A percentile compares a stretch with the other conserved stretches of the same genome.
phyloP scores from a whole-genome alignment of 2,888 invertebrate species.

The Spilosoma lubricipeda region DNA sequence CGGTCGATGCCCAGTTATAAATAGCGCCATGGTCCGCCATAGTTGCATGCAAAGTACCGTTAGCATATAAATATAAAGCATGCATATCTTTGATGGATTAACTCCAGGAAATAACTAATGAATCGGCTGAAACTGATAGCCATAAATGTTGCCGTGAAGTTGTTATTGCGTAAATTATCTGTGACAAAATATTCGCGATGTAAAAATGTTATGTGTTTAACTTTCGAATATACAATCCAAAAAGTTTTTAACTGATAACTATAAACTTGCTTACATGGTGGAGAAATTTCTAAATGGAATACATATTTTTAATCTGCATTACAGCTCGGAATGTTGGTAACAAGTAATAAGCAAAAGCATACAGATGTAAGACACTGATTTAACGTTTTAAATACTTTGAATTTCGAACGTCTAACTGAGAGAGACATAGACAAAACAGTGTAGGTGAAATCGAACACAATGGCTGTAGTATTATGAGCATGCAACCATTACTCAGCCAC shows the following conservation, averaged over 20 bases:
- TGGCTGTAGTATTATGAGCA: constrained; percentile 49
- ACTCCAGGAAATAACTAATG: constrained; percentile 18
- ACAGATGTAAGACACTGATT: constrained; percentile 17
- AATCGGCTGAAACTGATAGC: constrained; percentile 4
- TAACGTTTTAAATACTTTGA: constrained; percentile 26
- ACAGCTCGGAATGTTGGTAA: not conserved
- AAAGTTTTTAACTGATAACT: not conserved
- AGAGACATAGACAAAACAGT: constrained; percentile 31
- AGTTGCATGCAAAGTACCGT: constrained; percentile 67
- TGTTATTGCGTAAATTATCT: not conserved
- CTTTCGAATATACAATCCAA: not conserved
- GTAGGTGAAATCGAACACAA: constrained; percentile 53
- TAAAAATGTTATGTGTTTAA: not conserved
- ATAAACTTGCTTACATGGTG: not conserved
- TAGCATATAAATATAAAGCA: constrained; percentile 52
- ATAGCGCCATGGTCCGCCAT: constrained; percentile 70
- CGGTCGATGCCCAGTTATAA: constrained; percentile 73
- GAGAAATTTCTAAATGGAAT: constrained; percentile 5
- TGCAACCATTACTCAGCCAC: constrained; percentile 49
- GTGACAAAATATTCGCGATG: constrained; percentile 7
- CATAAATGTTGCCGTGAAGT: not conserved
- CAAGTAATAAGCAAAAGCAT: constrained; percentile 7
- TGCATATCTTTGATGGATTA: constrained; percentile 38
- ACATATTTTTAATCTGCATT: not conserved
- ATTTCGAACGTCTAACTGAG: constrained; percentile 36